Evolutionary conservation across 1,140 invertebrate species (phyloP), one percentile per base, ranked within the genome.

Genomic region (Eulimnadia texana): DNA sequence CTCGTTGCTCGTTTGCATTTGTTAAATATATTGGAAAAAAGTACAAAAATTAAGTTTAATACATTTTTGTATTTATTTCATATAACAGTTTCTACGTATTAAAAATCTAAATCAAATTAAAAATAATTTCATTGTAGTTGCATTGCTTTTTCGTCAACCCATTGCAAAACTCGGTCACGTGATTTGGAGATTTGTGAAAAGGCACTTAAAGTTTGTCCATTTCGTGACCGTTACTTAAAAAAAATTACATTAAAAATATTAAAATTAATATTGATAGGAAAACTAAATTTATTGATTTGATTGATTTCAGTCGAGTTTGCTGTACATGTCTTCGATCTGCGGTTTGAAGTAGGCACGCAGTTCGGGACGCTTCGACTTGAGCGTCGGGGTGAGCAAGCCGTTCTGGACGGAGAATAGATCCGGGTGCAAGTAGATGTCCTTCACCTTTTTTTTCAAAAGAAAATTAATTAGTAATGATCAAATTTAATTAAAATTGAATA

Each of bases 331-430:
- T 70, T 92, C 88, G 66, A 94, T 78, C 71, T 92, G 87, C 9
- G 87, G 85, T 69, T 89, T 90, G 74, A 93, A 95, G 68, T 89
- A 89, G 56, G 82, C 87, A 72, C 85, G 88, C 58, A 95, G 79
- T 72, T 93, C 85, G 51, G 87, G 86, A 72, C 93, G 79, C 77
- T 96, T 97, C 62, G 88, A 84, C 76, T 99, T 99, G 70, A 98
- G 79, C 49, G 94, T 98, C 42, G 96, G 94, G 33, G 96, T 98
- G 24, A 99, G 76, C 19, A 99, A 81, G 62, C 90, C 92, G 74
- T 99, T 98, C 76, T 98, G 93, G 58, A 97, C 84, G 47, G 92
- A 92, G 76, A 98, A 99, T 52, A 85, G 84, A 74, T 96, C 90
- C 3, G 90, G 84, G 75, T 92, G 88, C 25, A 99, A 74, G 73